Conservation (phyloP, 2,888 invertebrate species). For the Calliphora vomitoria region DNA sequence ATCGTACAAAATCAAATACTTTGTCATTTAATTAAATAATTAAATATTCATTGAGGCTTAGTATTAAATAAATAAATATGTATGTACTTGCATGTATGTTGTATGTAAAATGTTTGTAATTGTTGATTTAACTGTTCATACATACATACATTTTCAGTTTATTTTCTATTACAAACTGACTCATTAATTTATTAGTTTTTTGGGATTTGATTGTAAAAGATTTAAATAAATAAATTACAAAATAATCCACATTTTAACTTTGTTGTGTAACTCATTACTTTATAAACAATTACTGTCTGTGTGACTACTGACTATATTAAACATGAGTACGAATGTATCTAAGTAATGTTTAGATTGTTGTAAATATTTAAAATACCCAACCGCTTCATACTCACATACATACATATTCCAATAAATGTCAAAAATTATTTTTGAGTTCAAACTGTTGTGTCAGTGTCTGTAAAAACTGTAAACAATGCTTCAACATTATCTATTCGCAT, state of each 20-base stretch:
- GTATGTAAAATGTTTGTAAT: not conserved
- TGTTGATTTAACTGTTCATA: conserved; percentile 2
- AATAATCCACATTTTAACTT: not conserved
- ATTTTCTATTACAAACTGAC: conserved; percentile 25
- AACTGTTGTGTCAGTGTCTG: conserved; percentile 46
- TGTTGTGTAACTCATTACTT: conserved; percentile 17
- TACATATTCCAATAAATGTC: not conserved
- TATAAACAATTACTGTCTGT: conserved; percentile 24
- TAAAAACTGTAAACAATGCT: conserved; percentile 48
- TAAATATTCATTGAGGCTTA: conserved; percentile 65
- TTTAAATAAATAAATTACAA: conserved; percentile 36
- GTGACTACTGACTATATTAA: not conserved
- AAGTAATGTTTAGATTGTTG: conserved; percentile 27
- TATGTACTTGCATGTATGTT: not conserved
- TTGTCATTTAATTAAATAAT: conserved; percentile 68
- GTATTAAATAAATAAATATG: not conserved
- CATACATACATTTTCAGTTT: conserved; percentile 12
- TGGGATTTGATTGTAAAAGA: conserved; percentile 21
- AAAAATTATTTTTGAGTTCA: conserved; percentile 47
- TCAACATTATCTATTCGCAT: conserved; percentile 38
- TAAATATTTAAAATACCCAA: not conserved
- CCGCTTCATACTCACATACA: conserved; percentile 1
- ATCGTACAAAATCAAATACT: conserved; percentile 58
- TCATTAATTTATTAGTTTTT: conserved; percentile 57
- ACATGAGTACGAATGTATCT: not conserved